A percentile compares a stretch with the other conserved stretches of the same genome.
Evolutionary conservation across 2,797 vertebrate species (phyloP).

Genomic region (Podargus strigoides): DNA sequence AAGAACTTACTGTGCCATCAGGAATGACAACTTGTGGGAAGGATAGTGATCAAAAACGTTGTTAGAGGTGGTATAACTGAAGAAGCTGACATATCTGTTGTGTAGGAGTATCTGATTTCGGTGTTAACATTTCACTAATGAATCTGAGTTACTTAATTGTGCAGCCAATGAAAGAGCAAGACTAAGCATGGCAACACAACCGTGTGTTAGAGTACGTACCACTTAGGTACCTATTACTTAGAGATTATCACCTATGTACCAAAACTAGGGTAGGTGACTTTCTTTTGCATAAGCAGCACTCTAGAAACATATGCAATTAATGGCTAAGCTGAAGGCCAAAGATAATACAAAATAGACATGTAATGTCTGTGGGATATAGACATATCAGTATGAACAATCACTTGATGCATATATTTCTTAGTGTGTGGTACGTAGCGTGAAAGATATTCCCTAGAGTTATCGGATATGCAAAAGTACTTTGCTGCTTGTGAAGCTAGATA

Average conservation of each 20-base stretch:
- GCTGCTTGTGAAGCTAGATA: background rate
- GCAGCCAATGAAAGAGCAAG: background rate
- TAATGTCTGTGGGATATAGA: background rate
- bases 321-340: background rate
- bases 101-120: background rate
- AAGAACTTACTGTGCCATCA: background rate
- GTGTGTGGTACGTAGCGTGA: background rate
- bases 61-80: background rate
- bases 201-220: rapidly evolving
- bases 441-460: background rate
- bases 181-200: rapidly evolving
- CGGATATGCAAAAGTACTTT: background rate
- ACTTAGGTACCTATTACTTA: background rate
- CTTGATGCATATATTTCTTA: background rate
- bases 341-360: background rate
- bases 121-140: background rate
- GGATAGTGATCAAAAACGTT: background rate
- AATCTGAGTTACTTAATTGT: background rate
- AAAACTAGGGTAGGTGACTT: background rate
- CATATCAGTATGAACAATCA: background rate
- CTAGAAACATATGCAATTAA: background rate
- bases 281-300: background rate
- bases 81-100: background rate
- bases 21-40: background rate
- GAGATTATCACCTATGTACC: background rate